These are phyloP conservation scores for Nephrotoma appendiculata DNA, from an alignment of 2,888 invertebrate species.

Conservation along the genomic window DNA sequence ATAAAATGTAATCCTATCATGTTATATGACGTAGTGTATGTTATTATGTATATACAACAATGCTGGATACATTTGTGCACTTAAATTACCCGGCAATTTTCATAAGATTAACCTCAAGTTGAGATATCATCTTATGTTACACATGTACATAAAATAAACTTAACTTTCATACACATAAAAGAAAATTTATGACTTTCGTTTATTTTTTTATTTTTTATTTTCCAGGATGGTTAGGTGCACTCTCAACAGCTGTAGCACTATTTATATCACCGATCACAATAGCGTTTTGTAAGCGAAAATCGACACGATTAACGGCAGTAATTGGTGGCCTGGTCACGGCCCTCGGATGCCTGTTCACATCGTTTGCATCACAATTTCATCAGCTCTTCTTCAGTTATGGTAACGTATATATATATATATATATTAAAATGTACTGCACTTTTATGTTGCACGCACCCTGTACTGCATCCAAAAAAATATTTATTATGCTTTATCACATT, in stretches of 20 bases:
- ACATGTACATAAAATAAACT: background rate
- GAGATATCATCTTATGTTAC: background rate
- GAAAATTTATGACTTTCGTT: conserved; percentile 10
- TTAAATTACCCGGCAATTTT: background rate
- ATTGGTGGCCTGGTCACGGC: conserved; percentile 76
- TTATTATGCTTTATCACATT: background rate
- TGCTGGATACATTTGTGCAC: background rate
- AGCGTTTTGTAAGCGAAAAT: conserved; percentile 71
- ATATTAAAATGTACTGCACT: background rate
- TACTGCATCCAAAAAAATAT: background rate
- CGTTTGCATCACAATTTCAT: conserved; percentile 79
- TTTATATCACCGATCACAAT: conserved; percentile 73
- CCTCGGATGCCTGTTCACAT: conserved; percentile 76
- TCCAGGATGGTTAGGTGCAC: conserved; percentile 73
- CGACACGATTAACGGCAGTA: conserved; percentile 75
- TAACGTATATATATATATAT: conserved; percentile 17
- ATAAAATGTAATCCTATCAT: background rate
- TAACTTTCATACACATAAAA: background rate
- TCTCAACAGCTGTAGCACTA: conserved; percentile 63
- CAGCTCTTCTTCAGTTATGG: conserved; percentile 77
- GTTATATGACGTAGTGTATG: too few relatives aligned
- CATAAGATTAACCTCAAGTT: background rate
- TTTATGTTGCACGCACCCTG: background rate
- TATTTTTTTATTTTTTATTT: conserved; percentile 13
- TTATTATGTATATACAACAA: background rate